phyloP scores from a whole-genome alignment of 92 coral and sea anemone species.

The Paramuricea clavata region DNA sequence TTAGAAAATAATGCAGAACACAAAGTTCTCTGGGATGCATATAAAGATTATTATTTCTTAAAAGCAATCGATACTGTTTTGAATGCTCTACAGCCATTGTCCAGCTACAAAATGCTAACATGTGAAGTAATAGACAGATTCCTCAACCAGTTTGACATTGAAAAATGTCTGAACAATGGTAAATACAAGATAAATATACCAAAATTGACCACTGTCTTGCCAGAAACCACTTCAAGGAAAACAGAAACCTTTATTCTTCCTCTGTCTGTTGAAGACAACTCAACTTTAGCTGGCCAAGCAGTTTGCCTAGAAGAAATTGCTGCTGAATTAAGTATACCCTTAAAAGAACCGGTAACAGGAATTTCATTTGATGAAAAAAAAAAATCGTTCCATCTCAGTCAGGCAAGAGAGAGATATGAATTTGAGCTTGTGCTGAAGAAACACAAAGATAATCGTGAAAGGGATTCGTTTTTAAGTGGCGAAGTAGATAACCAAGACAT shows the following conservation, averaged over 20 bases:
- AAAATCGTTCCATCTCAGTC: not conserved
- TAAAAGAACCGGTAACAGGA: constrained; percentile 24
- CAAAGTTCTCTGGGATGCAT: not conserved
- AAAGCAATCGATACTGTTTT: constrained; percentile 16
- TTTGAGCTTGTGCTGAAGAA: not conserved
- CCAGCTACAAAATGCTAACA: not conserved
- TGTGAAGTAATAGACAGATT: constrained; percentile 23
- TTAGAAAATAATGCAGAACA: constrained; percentile 35
- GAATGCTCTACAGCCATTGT: constrained; percentile 6
- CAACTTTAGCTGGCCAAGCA: constrained; percentile 41
- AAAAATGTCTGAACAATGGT: constrained; percentile 7
- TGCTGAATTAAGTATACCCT: constrained; percentile 25
- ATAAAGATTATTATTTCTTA: constrained; percentile 28
- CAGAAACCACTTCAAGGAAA: constrained; percentile 7
- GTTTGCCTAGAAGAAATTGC: constrained; percentile 40
- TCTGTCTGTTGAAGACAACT: constrained; percentile 47
- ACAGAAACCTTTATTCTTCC: constrained; percentile 31
- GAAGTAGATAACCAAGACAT: too few relatives aligned
- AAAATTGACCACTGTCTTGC: not conserved
- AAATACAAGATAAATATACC: constrained; percentile 47
- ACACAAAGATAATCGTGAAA: not conserved
- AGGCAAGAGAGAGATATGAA: not conserved
- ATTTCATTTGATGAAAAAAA: not conserved
- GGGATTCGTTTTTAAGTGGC: too few relatives aligned
- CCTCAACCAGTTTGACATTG: constrained; percentile 14